phyloP scores from a whole-genome alignment of 2,888 invertebrate genomes.

The Orthonychiurus folsomi region DNA sequence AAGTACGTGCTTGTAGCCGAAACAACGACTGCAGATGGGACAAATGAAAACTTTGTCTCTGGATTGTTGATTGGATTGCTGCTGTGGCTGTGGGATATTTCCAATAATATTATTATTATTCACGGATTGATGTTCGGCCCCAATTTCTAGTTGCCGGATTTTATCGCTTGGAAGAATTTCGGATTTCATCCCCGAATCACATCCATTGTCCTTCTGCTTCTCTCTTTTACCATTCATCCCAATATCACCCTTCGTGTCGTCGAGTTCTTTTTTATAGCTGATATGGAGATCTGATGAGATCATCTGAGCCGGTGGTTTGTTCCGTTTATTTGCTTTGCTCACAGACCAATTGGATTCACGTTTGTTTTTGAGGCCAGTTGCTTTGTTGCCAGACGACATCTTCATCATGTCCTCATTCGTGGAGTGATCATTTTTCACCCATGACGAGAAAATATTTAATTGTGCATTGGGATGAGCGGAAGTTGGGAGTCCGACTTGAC shows the following conservation, averaged over 20 bases:
- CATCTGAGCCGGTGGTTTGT: conserved; percentile 18
- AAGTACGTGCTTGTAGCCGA: conserved; percentile 87
- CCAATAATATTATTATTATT: background rate
- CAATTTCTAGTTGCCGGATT: background rate
- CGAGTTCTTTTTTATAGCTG: conserved; percentile 18
- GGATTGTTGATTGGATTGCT: conserved; percentile 19
- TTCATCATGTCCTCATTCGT: conserved; percentile 19
- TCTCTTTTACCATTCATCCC: background rate
- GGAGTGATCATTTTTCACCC: conserved; percentile 25
- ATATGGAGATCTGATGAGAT: conserved; percentile 32
- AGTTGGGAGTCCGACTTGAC: conserved; percentile 15
- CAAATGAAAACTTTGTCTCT: conserved; percentile 81
- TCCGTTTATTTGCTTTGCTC: conserved; percentile 26
- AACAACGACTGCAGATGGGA: conserved; percentile 74
- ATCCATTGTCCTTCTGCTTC: conserved; percentile 13
- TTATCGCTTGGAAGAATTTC: background rate
- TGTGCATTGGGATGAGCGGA: conserved; percentile 25
- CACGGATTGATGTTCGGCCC: background rate
- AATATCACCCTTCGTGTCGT: background rate
- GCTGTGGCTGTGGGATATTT: background rate
- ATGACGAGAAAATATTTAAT: conserved; percentile 33
- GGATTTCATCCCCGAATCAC: conserved; percentile 14
- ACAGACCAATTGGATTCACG: conserved; percentile 26
- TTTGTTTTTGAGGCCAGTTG: conserved; percentile 22
- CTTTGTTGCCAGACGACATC: conserved; percentile 15